Evolutionary conservation across 2,888 invertebrate genomes (phyloP).

Genomic region (Brachyopa scutellaris): DNA sequence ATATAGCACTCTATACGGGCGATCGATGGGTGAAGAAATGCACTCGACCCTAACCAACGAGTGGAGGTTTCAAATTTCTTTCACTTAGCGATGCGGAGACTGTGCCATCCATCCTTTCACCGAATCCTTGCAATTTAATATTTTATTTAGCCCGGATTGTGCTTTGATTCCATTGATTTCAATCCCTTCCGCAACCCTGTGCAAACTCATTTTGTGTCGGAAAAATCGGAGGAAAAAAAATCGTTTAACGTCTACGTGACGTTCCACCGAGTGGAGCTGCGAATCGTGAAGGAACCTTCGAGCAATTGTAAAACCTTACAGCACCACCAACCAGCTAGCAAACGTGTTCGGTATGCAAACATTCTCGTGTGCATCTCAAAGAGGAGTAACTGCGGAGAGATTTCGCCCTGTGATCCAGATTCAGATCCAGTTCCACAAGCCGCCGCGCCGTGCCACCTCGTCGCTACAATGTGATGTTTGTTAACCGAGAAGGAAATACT

Average conservation of each 20-base stretch:
- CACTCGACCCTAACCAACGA: background rate
- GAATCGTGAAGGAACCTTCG: slow-evolving; percentile 45
- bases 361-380: slow-evolving; percentile 63
- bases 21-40: background rate
- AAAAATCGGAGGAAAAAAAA: slow-evolving; percentile 9
- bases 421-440: no score
- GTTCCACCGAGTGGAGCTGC: slow-evolving; percentile 40
- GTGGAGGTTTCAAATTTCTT: background rate
- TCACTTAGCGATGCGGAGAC: slow-evolving; percentile 20
- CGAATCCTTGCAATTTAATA: slow-evolving; percentile 69
- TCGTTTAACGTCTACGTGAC: slow-evolving; percentile 65
- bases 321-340: slow-evolving; percentile 39
- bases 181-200: slow-evolving; percentile 49
- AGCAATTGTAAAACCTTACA: slow-evolving; percentile 56
- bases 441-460: no score
- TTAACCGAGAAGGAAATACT: slow-evolving; percentile 58
- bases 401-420: background rate
- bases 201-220: slow-evolving; percentile 39
- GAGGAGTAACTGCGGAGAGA: slow-evolving; percentile 11
- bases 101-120: slow-evolving; percentile 9
- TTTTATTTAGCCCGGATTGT: slow-evolving; percentile 69
- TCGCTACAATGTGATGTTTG: slow-evolving; percentile 52
- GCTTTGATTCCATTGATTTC: slow-evolving; percentile 70
- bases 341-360: slow-evolving; percentile 72
- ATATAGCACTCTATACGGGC: background rate